These are phyloP conservation scores for Ciconia stormi DNA, from an alignment of 2,113 vertebrate species.

Conservation along the genomic window DNA sequence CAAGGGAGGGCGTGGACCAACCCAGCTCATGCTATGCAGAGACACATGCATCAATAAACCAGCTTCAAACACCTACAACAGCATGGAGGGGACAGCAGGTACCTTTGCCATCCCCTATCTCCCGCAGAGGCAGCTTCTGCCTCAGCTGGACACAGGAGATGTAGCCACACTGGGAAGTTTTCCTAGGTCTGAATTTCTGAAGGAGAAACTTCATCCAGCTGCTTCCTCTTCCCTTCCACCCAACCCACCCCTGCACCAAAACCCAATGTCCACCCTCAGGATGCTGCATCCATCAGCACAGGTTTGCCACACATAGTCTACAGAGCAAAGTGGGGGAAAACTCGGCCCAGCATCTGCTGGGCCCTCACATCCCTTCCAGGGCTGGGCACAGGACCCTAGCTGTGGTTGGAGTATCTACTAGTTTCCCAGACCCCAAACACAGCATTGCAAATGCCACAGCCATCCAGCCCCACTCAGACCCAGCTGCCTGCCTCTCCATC, in stretches of 20 bases:
- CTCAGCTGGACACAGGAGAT: not conserved
- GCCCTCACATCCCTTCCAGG: not conserved
- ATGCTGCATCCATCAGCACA: not conserved
- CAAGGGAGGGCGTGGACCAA: not conserved
- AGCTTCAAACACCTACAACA: not conserved
- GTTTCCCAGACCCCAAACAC: not conserved
- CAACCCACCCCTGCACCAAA: not conserved
- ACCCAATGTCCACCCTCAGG: not conserved
- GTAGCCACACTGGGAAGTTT: not conserved
- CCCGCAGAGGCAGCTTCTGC: not conserved
- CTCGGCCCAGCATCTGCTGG: not conserved
- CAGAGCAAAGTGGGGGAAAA: not conserved
- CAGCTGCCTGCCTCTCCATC: not conserved
- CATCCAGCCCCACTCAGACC: not conserved
- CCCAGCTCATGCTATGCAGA: fast-evolving
- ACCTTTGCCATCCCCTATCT: not conserved
- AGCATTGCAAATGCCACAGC: not conserved
- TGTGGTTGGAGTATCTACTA: not conserved
- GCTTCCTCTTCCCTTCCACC: not conserved
- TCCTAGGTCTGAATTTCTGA: not conserved
- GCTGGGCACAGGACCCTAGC: not conserved
- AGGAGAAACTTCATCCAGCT: not conserved
- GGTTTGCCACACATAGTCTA: not conserved
- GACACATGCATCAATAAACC: not conserved
- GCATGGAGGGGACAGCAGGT: not conserved